phyloP scores from a whole-genome alignment of 2,888 invertebrate species.

The Antheraea assamensis region DNA sequence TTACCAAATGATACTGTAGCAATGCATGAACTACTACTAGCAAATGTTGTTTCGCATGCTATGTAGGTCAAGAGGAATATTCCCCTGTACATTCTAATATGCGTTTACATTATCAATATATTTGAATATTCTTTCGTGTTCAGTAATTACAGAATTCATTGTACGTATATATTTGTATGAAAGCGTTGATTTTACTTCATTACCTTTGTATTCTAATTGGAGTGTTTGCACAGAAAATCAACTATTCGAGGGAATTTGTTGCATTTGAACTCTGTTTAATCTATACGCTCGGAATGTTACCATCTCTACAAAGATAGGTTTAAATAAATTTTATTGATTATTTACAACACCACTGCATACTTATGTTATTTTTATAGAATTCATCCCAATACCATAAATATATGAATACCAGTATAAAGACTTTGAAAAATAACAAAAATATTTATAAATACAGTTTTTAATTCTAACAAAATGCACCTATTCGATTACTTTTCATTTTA shows the following conservation, averaged over 20 bases:
- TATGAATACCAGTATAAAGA: not conserved
- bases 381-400: not conserved
- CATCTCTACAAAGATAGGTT: too few relatives aligned
- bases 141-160: not conserved
- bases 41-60: conserved; percentile 2
- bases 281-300: too few relatives aligned
- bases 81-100: not conserved
- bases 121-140: not conserved
- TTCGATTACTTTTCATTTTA: not conserved
- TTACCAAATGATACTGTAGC: not conserved
- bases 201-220: too few relatives aligned
- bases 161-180: not conserved
- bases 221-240: too few relatives aligned
- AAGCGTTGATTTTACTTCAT: too few relatives aligned
- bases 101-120: not conserved
- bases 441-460: not conserved
- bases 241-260: too few relatives aligned
- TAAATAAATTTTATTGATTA: too few relatives aligned
- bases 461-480: not conserved
- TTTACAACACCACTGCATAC: too few relatives aligned
- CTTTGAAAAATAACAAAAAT: not conserved
- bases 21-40: not conserved
- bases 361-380: not conserved
- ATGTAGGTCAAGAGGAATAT: not conserved
- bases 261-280: too few relatives aligned